These are phyloP conservation scores for Donacobius atricapilla DNA, from an alignment of 2,113 vertebrate species.

Conservation along the genomic window DNA sequence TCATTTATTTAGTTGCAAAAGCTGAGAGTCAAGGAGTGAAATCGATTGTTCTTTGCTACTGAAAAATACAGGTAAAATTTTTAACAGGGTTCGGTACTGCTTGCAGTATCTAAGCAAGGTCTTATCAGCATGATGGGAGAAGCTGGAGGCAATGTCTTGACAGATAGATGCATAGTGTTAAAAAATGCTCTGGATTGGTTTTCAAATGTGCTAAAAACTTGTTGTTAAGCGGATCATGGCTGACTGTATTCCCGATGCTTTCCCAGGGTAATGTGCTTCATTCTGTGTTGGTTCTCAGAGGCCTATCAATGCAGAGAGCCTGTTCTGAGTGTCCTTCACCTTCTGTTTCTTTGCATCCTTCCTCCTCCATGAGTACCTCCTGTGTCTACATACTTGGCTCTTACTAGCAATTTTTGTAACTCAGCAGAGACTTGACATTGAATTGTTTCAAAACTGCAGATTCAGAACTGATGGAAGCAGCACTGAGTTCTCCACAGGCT, in stretches of 20 bases:
- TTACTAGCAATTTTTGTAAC: neutral
- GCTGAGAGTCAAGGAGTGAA: neutral
- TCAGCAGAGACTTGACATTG: neutral
- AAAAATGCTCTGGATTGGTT: neutral
- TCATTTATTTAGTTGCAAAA: neutral
- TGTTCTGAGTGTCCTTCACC: neutral
- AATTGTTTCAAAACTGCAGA: neutral
- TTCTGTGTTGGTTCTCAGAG: neutral
- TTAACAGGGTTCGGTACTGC: neutral
- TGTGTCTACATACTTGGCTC: neutral
- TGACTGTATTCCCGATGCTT: neutral
- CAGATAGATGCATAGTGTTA: neutral
- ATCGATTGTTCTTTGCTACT: neutral
- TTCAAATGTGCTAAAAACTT: neutral
- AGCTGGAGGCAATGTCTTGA: neutral
- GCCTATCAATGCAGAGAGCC: accelerated
- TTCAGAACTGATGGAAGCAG: neutral
- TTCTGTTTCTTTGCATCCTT: neutral
- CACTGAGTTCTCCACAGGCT: neutral
- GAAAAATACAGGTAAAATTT: neutral
- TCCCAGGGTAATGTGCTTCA: neutral
- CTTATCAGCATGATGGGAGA: neutral
- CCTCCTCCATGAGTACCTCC: neutral
- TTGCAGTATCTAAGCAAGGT: neutral
- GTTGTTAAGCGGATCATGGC: neutral